Base-by-base conservation (phyloP, 2,797 vertebrate species). In the Gorsachius magnificus region DNA sequence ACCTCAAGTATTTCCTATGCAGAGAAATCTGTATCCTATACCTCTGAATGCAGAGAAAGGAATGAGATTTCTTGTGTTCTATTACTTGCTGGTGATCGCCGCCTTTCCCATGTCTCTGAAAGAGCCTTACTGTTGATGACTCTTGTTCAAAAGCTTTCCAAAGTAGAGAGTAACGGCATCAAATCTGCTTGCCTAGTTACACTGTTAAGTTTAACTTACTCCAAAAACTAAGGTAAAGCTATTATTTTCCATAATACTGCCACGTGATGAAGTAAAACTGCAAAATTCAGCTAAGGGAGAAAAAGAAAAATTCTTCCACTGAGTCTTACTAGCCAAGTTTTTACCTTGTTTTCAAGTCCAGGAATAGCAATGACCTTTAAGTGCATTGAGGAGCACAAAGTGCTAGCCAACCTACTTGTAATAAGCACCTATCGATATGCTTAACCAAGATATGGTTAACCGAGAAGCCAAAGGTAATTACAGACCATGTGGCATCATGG, bases 331-430 rank as follows among this genome's bases (percentile, higher is more conserved):
- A 85, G 87, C 61, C 65, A 95, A 81, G 61, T 85, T 93, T 95
- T 81, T 43, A 95, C 84, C 90, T 85, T 86, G 70, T 83, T 87
- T 95, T 93, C 50, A 84, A 83, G 38, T 35, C 84, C 53, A 89
- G 18, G 54, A 95, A 93, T 93, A 96, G 94, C 78, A 90, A 25
- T 87, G 94, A 95, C 92, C 77, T 97, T 96, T 95, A 65, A 71
- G n/a, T 26, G 54, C 26, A 69, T 83, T 5, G 29, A 75, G 85
- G 78, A 95, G 51, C 38, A 84, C n/a, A 50, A 94, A 60, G 69
- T 85, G 93, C 65, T 86, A 78, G 48, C 65, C 80, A 69, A 48
- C 29, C 51, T 88, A 43, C 83, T 90, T 66, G 66, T 88, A 93
- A 96, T 89, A 87, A 87, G 84, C 65, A 96, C 80, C 77, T 79